Evolutionary conservation across 2,888 invertebrate genomes (phyloP).

Genomic region (Drosophila mimica): DNA sequence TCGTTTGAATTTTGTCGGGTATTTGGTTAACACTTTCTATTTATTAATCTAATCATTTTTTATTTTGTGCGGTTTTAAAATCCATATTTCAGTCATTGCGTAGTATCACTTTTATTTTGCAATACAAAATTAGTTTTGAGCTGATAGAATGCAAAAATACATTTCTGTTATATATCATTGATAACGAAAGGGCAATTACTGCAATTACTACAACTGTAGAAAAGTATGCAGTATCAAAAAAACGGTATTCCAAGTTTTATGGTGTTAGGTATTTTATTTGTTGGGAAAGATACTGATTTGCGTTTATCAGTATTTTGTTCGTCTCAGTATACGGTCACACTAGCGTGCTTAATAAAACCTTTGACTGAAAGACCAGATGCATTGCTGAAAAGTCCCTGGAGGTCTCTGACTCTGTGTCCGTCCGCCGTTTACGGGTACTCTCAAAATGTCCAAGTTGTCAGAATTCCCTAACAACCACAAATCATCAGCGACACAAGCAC

Average conservation of each 20-base stretch:
- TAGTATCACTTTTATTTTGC: neutral
- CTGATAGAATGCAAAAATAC: neutral
- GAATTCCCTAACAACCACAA: conserved; percentile 1
- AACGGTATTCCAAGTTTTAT: neutral
- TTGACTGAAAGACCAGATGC: conserved; percentile 6
- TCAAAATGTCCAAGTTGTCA: conserved; percentile 35
- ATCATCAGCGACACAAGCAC: neutral
- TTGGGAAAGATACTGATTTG: neutral
- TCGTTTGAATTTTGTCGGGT: neutral
- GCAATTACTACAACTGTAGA: neutral
- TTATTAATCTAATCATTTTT: neutral
- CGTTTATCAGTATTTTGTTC: conserved; percentile 33
- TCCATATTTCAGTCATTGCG: neutral
- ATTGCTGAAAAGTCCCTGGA: neutral
- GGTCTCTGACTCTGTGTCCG: neutral
- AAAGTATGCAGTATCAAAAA: conserved; percentile 14
- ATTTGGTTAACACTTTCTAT: conserved; percentile 8
- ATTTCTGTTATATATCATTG: neutral
- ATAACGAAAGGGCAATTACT: neutral
- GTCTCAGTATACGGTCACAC: conserved; percentile 47
- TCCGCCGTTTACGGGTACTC: neutral
- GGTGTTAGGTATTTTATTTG: neutral
- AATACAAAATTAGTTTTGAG: neutral
- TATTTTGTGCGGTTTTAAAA: neutral
- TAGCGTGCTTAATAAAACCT: conserved; percentile 16